A percentile compares a stretch with the other conserved stretches of the same genome.
Conservation (phyloP, 2,113 vertebrate species). For the Caranx melampygus region DNA sequence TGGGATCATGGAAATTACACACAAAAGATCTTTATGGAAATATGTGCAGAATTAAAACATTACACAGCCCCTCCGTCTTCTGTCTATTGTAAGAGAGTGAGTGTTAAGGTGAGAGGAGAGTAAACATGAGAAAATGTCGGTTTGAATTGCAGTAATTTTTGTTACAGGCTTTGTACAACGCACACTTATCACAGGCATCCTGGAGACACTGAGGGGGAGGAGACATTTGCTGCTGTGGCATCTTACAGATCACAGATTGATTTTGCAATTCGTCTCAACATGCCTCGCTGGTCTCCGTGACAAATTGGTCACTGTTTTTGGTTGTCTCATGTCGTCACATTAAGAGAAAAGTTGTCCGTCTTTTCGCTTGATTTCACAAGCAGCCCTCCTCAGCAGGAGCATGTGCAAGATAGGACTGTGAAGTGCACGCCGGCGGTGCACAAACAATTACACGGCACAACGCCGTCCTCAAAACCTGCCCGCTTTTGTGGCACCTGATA, state of each 20-base stretch:
- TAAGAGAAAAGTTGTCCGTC: background rate
- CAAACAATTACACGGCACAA: constrained; percentile 62
- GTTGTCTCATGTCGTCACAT: constrained; percentile 8
- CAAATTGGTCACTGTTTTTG: constrained; percentile 24
- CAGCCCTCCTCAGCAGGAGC: constrained; percentile 39
- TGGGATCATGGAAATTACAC: constrained; percentile 72
- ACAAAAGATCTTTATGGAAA: constrained; percentile 63
- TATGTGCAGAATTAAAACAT: constrained; percentile 53
- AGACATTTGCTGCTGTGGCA: background rate
- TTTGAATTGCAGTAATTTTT: constrained; percentile 4
- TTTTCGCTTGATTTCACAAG: constrained; percentile 38
- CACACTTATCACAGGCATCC: background rate
- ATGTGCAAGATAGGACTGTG: constrained; percentile 42
- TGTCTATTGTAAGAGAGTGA: background rate
- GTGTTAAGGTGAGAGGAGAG: constrained; percentile 1
- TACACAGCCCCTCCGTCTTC: constrained; percentile 5
- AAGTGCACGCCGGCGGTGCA: constrained; percentile 35
- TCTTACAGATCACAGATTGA: constrained; percentile 28
- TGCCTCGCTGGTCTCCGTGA: constrained; percentile 9
- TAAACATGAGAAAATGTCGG: background rate
- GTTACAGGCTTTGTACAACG: background rate
- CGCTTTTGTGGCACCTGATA: constrained; percentile 63
- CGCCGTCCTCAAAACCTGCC: constrained; percentile 33
- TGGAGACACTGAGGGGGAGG: background rate
- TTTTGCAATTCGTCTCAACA: constrained; percentile 36